Evolutionary conservation across 2,888 invertebrate species (phyloP), one percentile per base, ranked within the genome.

Genomic region (Spodoptera littoralis): DNA sequence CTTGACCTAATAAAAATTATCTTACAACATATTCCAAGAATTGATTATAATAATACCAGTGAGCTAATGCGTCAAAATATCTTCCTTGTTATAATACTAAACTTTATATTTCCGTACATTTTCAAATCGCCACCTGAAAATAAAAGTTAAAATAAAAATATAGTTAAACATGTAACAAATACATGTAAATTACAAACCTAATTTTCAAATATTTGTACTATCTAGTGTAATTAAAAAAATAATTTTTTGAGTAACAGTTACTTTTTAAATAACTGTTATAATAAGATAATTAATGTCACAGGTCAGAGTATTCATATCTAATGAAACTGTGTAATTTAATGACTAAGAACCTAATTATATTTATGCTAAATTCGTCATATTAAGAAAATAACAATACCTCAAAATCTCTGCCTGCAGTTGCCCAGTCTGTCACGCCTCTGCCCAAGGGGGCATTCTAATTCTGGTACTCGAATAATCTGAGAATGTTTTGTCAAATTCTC

Each of bases 391-490:
- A 54, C 13, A n/a, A n/a, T 80, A 82, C 82, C 81, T 81, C 65
- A 84, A 74, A 92, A 83, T 79, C 80, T 77, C 67, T 79, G 72
- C 58, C 92, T 85, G 76, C 92, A 92, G 47, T 79, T 81, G 41
- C 88, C 87, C 47, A 83, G 61, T 43, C 55, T 13, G 68, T 92
- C 92, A n/a, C 88, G 84, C 60, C 84, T 84, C 55, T 85, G 81
- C 6, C 89, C 88, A 4, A 75, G 65, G 4, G 81, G 84, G 57
- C 92, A 92, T 58, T 79, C 76, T 36, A 91, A 69, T 42, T 86
- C 85, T 9, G 90, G 92, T 22, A 92, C 84, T 78, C 88, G 82
- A 70, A 92, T 92, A 57, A 92, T 84, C 84, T 91, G 90, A 59
- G 88, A 69, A 45, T 82, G 72, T 58, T 86, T 70, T 12, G 77